Percentiles rank a stretch among this genome's conserved stretches.
These are phyloP conservation scores for Torymus auratus DNA, from an alignment of 2,888 invertebrate genomes.

Conservation along the genomic window DNA sequence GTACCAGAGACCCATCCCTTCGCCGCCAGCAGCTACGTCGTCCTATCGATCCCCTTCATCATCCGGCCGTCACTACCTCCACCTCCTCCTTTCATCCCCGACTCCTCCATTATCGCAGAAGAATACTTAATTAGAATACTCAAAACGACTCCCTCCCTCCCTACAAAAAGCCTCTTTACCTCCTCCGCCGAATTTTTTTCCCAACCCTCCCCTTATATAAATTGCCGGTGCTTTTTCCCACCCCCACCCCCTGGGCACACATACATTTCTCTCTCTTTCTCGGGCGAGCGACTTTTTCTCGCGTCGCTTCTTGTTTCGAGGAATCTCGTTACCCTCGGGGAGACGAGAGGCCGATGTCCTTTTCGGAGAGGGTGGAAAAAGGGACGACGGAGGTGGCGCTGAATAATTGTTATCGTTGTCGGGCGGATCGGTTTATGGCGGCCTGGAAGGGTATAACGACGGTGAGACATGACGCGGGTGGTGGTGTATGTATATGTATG, in stretches of 20 bases:
- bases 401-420: too few species aligned
- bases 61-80: neutral
- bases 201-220: neutral
- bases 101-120: neutral
- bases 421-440: too few species aligned
- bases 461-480: too few species aligned
- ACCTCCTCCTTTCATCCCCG: neutral
- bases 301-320: neutral
- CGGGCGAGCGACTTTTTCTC: neutral
- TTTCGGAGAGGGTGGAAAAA: too few species aligned
- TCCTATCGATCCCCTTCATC: constrained; percentile 2
- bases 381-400: too few species aligned
- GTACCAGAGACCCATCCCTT: neutral
- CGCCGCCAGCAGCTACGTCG: too few species aligned
- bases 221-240: neutral
- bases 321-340: too few species aligned
- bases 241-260: neutral
- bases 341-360: too few species aligned
- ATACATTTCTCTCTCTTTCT: neutral
- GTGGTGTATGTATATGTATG: too few species aligned
- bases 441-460: too few species aligned
- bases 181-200: neutral
- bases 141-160: neutral
- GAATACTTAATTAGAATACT: constrained; percentile 22
- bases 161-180: neutral